phyloP scores from a whole-genome alignment of 2,113 vertebrate species.

The Antechinus stuartii region DNA sequence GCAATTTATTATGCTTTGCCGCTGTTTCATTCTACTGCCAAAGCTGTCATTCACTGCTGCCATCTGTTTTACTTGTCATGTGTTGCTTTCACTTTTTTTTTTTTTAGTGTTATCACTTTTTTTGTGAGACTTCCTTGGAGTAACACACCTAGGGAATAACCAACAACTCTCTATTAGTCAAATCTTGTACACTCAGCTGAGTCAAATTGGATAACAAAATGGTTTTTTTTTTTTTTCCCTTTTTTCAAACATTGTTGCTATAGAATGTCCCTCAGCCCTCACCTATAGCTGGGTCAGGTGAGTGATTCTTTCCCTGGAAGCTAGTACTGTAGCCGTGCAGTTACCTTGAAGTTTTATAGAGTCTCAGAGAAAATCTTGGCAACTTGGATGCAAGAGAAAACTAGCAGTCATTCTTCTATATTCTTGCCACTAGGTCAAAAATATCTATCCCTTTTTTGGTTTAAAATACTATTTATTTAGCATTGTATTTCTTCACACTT shows the following conservation, averaged over 20 bases:
- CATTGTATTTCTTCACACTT: slow-evolving; percentile 4
- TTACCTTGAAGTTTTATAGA: neutral
- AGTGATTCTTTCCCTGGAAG: neutral
- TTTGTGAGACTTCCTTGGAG: neutral
- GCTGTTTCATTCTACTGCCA: neutral
- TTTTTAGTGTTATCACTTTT: neutral
- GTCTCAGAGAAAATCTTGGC: neutral
- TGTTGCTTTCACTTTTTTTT: neutral
- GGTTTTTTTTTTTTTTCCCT: neutral
- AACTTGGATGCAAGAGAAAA: neutral
- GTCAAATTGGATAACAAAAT: neutral
- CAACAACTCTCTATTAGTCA: neutral
- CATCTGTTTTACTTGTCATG: neutral
- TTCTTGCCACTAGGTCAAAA: neutral
- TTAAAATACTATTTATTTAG: slow-evolving; percentile 11
- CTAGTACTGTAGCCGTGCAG: neutral
- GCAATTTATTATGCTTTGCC: neutral
- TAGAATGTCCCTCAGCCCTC: neutral
- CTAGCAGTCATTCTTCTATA: neutral
- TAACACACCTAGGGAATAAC: neutral
- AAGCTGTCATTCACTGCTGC: neutral
- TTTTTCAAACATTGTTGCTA: neutral
- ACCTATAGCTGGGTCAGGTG: neutral
- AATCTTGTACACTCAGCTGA: neutral
- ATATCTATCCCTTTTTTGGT: neutral